These are phyloP conservation scores for Temnothorax unifasciatus DNA, from an alignment of 2,888 invertebrate genomes.

Conservation along the genomic window DNA sequence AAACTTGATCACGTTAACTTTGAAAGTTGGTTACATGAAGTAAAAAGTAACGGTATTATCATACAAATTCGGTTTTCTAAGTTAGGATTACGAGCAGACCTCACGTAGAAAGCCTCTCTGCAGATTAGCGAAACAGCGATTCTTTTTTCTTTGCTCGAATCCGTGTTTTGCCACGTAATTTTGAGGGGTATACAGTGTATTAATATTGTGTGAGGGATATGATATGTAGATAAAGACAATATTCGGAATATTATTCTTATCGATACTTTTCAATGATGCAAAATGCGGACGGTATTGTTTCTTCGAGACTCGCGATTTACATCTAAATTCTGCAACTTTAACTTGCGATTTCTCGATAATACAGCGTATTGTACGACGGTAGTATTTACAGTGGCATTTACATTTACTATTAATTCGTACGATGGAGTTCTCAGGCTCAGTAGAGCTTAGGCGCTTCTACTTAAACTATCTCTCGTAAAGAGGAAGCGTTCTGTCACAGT, in stretches of 20 bases:
- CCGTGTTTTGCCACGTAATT: neutral
- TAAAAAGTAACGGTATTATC: slow-evolving; percentile 58
- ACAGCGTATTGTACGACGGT: slow-evolving; percentile 40
- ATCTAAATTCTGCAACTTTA: slow-evolving; percentile 12
- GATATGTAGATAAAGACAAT: neutral
- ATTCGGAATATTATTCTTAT: neutral
- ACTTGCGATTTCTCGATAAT: neutral
- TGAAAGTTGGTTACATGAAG: slow-evolving; percentile 49
- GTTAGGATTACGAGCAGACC: slow-evolving; percentile 52
- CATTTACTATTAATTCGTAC: slow-evolving; percentile 65
- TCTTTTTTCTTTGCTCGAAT: slow-evolving; percentile 1
- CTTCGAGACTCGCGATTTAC: neutral
- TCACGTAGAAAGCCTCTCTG: slow-evolving; percentile 2
- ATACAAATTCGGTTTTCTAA: slow-evolving; percentile 56
- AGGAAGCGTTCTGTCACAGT: slow-evolving; percentile 61
- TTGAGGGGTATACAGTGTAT: neutral
- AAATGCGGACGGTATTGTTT: neutral
- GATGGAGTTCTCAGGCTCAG: slow-evolving; percentile 33
- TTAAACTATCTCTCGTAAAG: slow-evolving; percentile 49
- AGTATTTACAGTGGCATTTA: slow-evolving; percentile 54
- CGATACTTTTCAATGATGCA: neutral
- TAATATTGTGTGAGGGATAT: neutral
- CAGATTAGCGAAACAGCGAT: neutral
- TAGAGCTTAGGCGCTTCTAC: slow-evolving; percentile 32
- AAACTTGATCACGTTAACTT: slow-evolving; percentile 54